These are phyloP conservation scores for Zaprionus nigranus DNA, from an alignment of 1,140 invertebrate genomes.

Conservation along the genomic window DNA sequence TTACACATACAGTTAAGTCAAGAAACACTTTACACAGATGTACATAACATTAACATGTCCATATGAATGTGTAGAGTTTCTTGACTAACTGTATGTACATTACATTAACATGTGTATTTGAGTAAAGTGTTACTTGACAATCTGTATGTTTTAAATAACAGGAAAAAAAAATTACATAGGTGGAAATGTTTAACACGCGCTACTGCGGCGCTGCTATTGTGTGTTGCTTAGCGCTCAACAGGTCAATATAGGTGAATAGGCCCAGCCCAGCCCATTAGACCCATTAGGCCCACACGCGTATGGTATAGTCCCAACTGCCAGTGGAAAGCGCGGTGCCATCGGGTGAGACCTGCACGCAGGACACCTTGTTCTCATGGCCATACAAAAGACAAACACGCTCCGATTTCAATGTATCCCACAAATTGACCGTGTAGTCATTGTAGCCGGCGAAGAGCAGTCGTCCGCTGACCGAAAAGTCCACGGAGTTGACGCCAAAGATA, in stretches of 20 bases:
- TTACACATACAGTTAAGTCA: no score
- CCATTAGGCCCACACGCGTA: slow-evolving; percentile 89
- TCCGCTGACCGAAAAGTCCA: slow-evolving; percentile 98
- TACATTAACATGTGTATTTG: no score
- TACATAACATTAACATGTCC: no score
- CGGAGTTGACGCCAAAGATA: slow-evolving; percentile 99
- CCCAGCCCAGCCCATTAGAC: neutral
- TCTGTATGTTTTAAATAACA: slow-evolving; percentile 14
- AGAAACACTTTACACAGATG: no score
- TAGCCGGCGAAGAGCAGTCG: slow-evolving; percentile 98
- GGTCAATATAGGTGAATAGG: neutral
- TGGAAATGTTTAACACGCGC: slow-evolving; percentile 37
- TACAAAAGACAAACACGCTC: slow-evolving; percentile 95
- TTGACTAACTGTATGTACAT: no score
- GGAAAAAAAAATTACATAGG: slow-evolving; percentile 26
- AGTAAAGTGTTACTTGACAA: no score
- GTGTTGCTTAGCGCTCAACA: slow-evolving; percentile 6
- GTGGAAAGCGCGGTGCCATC: slow-evolving; percentile 99
- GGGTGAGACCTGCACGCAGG: slow-evolving; percentile 96
- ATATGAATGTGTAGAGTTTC: no score
- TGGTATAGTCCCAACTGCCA: slow-evolving; percentile 98
- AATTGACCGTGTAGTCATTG: slow-evolving; percentile 99
- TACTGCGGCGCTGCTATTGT: neutral
- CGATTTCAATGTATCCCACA: slow-evolving; percentile 99
- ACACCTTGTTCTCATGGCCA: slow-evolving; percentile 99